phyloP scores from a whole-genome alignment of 2,888 invertebrate species.

The Scotopteryx bipunctaria region DNA sequence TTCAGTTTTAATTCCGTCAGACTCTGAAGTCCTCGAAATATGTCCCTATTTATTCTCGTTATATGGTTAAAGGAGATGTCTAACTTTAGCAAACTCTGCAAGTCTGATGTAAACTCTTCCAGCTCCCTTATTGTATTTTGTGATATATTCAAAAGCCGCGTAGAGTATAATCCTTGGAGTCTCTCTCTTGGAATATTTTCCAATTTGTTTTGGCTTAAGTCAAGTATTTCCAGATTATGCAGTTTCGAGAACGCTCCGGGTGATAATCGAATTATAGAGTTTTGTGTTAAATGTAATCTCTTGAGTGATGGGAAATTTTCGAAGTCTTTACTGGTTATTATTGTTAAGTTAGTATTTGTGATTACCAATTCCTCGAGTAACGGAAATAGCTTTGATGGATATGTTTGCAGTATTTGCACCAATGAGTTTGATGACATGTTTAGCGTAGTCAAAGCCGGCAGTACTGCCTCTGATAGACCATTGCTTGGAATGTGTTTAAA shows the following conservation, averaged over 20 bases:
- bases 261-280: conserved; percentile 90
- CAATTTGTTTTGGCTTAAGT: conserved; percentile 92
- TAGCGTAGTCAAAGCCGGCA: conserved; percentile 88
- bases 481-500: conserved; percentile 91
- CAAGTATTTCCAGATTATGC: conserved; percentile 89
- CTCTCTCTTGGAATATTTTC: conserved; percentile 93
- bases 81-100: conserved; percentile 89
- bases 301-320: conserved; percentile 91
- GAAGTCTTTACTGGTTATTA: conserved; percentile 93
- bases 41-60: conserved; percentile 88
- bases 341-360: conserved; percentile 90
- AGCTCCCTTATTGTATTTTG: conserved; percentile 91
- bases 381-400: conserved; percentile 88
- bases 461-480: conserved; percentile 88
- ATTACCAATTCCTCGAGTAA: conserved; percentile 92
- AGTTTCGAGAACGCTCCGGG: conserved; percentile 93
- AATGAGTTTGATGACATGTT: conserved; percentile 94
- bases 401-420: conserved; percentile 88
- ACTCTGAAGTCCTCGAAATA: conserved; percentile 90
- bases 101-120: conserved; percentile 91
- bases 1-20: conserved; percentile 90
- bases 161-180: conserved; percentile 89
- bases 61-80: conserved; percentile 94
- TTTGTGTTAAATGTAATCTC: conserved; percentile 88
- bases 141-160: conserved; percentile 91